Percentiles rank a stretch among this genome's conserved stretches.
Evolutionary conservation across 2,113 vertebrate genomes (phyloP).

Genomic region (Grammatotria lemairii): DNA sequence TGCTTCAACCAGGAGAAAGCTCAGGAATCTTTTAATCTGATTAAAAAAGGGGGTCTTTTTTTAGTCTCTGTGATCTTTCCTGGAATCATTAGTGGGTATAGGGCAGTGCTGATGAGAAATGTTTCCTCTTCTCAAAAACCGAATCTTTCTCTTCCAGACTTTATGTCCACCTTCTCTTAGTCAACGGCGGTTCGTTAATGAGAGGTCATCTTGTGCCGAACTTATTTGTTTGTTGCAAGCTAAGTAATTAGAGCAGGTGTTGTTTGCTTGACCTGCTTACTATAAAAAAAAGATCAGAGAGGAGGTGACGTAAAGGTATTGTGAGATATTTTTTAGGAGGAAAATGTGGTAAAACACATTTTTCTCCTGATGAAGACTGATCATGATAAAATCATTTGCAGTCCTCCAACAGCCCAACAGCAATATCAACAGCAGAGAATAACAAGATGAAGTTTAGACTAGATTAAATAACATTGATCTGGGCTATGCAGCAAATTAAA

Average conservation of each 20-base stretch:
- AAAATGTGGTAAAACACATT: not conserved
- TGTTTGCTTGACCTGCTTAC: not conserved
- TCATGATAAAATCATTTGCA: not conserved
- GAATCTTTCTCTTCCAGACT: not conserved
- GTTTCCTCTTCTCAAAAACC: not conserved
- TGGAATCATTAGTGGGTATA: slow-evolving; percentile 17
- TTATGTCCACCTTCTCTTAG: not conserved
- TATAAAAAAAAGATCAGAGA: not conserved
- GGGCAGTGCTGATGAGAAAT: not conserved
- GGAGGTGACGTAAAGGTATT: not conserved
- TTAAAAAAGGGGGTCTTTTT: not conserved
- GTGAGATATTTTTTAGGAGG: not conserved
- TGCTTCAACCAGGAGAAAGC: not conserved
- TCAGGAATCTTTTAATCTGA: slow-evolving; percentile 22
- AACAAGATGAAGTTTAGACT: not conserved
- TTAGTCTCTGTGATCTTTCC: slow-evolving; percentile 13
- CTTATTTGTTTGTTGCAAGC: not conserved
- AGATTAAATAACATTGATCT: not conserved
- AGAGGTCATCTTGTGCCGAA: not conserved
- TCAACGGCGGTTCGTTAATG: not conserved
- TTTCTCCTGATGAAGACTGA: not conserved
- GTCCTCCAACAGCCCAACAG: not conserved
- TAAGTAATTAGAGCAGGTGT: not conserved
- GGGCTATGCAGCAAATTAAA: not conserved
- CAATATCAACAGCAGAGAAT: not conserved